phyloP scores from a whole-genome alignment of 2,113 vertebrate genomes.

The Prolemur simus region DNA sequence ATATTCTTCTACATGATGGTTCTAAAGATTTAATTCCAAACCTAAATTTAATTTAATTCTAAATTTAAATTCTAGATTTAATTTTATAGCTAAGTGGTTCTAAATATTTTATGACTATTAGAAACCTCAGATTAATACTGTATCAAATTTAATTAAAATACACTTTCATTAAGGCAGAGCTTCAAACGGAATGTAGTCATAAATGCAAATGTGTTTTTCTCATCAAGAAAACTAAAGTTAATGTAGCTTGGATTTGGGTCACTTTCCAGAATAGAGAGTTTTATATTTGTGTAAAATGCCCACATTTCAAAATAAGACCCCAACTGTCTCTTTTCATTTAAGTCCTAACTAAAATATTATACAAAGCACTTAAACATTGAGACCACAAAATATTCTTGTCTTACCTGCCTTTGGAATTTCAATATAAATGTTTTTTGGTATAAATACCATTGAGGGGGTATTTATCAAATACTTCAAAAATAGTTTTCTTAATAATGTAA shows the following conservation, averaged over 20 bases:
- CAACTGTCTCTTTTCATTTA: neutral
- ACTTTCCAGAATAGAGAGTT: neutral
- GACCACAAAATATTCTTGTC: neutral
- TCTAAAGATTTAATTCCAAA: neutral
- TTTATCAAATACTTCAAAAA: neutral
- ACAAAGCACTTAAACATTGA: neutral
- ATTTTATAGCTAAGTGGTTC: neutral
- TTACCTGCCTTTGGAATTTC: neutral
- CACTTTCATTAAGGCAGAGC: neutral
- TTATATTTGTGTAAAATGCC: neutral
- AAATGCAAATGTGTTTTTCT: neutral
- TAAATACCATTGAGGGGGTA: neutral
- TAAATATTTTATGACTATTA: neutral
- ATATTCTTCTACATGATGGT: neutral
- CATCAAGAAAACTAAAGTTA: neutral
- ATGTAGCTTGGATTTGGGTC: neutral
- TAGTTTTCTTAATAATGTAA: conserved; percentile 37
- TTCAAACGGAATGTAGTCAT: neutral
- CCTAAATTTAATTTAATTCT: neutral
- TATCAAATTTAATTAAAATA: neutral
- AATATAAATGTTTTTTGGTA: neutral
- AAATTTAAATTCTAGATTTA: neutral
- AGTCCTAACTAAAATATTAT: neutral
- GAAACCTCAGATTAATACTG: neutral
- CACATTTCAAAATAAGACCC: conserved; percentile 7